Percentiles rank a stretch among this genome's conserved stretches.
These are phyloP conservation scores for Elachura formosa DNA, from an alignment of 2,113 vertebrate species.

Conservation along the genomic window DNA sequence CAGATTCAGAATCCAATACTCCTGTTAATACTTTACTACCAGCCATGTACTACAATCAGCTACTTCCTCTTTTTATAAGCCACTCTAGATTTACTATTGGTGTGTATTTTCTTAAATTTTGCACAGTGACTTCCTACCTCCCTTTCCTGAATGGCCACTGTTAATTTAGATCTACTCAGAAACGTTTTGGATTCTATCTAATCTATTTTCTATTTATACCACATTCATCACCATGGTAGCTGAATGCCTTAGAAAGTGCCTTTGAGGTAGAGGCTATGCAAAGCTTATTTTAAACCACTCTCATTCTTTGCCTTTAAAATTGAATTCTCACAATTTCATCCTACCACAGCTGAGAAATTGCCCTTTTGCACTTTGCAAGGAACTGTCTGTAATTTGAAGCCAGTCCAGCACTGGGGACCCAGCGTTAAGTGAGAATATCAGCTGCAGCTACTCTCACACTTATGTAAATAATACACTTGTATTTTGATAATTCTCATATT, in stretches of 20 bases:
- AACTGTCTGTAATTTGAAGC: not conserved
- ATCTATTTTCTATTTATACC: constrained; percentile 59
- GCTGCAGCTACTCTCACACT: not conserved
- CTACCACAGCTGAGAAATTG: not conserved
- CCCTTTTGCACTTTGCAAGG: not conserved
- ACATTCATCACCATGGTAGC: constrained; percentile 65
- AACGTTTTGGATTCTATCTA: constrained; percentile 35
- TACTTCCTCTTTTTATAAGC: not conserved
- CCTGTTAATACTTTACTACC: not conserved
- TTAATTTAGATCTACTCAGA: constrained; percentile 42
- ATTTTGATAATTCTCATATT: not conserved
- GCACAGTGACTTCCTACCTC: not conserved
- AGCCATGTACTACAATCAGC: not conserved
- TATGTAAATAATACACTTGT: not conserved
- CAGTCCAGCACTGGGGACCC: not conserved
- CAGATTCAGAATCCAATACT: constrained; percentile 7
- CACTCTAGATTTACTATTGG: constrained; percentile 6
- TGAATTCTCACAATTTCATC: constrained; percentile 20
- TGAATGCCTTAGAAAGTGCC: constrained; percentile 36
- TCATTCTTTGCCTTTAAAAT: constrained; percentile 30
- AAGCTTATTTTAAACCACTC: constrained; percentile 50
- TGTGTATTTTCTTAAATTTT: constrained; percentile 35
- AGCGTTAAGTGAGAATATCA: not conserved
- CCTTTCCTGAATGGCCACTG: not conserved
- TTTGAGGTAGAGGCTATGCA: constrained; percentile 32